Base-by-base conservation (phyloP, 2,888 invertebrate genomes). In the Leptura quadrifasciata region DNA sequence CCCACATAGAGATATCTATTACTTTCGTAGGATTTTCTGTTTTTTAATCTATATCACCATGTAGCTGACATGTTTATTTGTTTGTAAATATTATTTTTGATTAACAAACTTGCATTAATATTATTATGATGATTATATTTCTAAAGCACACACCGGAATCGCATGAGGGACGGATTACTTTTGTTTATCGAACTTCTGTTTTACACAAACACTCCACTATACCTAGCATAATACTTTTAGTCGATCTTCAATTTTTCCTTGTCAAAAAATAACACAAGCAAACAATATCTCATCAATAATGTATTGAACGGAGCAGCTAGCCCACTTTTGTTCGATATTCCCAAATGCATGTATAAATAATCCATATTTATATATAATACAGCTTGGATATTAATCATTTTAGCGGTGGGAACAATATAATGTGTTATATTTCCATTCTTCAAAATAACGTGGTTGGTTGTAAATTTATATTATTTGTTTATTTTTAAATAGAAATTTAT, bases 281-380 rank as follows among this genome's bases (percentile, higher is more conserved):
- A 73, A 73, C 73, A 57, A 52, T 67, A 58, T 35, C 67, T 73
- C 73, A 73, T 73, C 73, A 73, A 73, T 73, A 73, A 73, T 73
- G 73, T 73, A 73, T 73, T 73, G 65, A 73, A 27, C 60, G 31
- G 24, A 60, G 60, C 60, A 60, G 58, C 47, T 64, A 27, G 47
- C 39, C 24, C 58, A 65, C 60, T 54, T 67, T 67, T 67, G 57
- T 73, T 67, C 67, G 65, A 63, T 63, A 63, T 63, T 27, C 63
- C 63, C 63, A 39, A 67, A 73, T 73, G 67, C 73, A 67, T 73
- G 73, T 73, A 73, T 73, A 73, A 73, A 73, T 73, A 73, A 73
- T 63, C 63, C 39, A 39, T 47, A 47, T 63, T 39, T 17, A 63
- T 39, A 39, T 47, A 47, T 39, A 31, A 20, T 35, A 63, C 17